Base-by-base conservation (phyloP, 2,797 vertebrate genomes). In the Eospalax fontanierii region DNA sequence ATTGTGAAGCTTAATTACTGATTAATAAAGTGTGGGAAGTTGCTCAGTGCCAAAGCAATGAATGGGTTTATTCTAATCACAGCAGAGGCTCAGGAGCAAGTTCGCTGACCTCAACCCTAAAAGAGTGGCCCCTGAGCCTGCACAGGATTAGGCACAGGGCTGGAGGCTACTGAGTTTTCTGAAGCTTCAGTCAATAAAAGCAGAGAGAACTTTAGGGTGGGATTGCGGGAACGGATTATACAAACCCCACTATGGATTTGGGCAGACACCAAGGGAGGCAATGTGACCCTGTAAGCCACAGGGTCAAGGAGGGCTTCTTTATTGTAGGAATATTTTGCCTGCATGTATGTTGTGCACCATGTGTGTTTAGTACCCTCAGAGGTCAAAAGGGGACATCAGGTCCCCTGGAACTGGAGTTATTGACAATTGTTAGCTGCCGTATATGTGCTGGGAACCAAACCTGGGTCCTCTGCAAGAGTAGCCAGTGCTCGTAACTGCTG, bases 1-100 rank as follows among this genome's bases (percentile, higher is more conserved):
- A 87, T 54, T 11, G 46, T 12, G 75, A 83, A 59, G 75, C 85
- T 95, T 96, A 95, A 96, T 97, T 95, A 96, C 91, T 87, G 87
- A 74, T 97, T 95, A 87, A 96, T 93, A 92, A 91, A 96, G 80
- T 81, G 30, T 70, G 57, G 83, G 85, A 87, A 93, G 71, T 61
- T 96, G 82, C 94, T 95, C 22, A 46, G 91, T 91, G 68, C 85
- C 76, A 73, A 46, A 90, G 46, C 66, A 50, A 81, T 59, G 73
- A 92, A 81, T n/a, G 35, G 18, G 46, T 68, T 86, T 80, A 50
- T 97, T 97, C 46, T 95, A 66, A 90, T 54, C 70, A 61, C 78
- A 89, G 22, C 4, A 0, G 11, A 70, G 35, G 76, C 75, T 88
- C 73, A 10, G 78, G 57, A 82, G n/a, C 0, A 0, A 76, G 87